Base-by-base conservation (phyloP, 2,113 vertebrate species). In the Phalacrocorax pelagicus region DNA sequence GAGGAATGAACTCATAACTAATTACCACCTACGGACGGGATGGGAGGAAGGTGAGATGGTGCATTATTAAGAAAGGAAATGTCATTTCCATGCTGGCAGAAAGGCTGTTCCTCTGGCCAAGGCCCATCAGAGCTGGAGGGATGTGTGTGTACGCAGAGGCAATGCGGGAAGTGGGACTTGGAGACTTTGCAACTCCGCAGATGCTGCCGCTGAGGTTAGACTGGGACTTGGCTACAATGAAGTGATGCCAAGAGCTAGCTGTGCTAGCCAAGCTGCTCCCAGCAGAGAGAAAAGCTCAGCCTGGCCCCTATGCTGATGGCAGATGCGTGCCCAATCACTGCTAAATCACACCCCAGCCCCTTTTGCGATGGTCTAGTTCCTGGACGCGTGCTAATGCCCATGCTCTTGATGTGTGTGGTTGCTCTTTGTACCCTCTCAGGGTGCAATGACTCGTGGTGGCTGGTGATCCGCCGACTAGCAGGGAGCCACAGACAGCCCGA, bases 321-420 rank as follows among this genome's bases (percentile, higher is more conserved):
- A 74, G 44, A 12, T 11, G 9, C 9, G 46, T 67, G 38, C 36
- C 63, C 40, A 24, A 0, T 7, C 32, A 34, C 59, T 59, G 69
- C 58, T 44, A 9, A 59, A 49, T 65, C 29, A 51, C 75, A 10
- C 36, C 69, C 8, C 71, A 72, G 20, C 29, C 44, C 22, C 47
- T 83, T 18, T 54, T 59, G 36, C 65, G 57, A 10, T 2, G 34
- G 30, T 73, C 29, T 61, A 19, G 7, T 32, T 24, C 38, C 73
- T n/a, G n/a, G 24, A 40, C 2, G 27, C 40, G 36, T 19, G 10
- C 34, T 26, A 18, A 20, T 19, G 30, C 10, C 70, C 27, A 5
- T 5, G 2, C 3, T 42, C 49, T 15, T 23, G 49, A 15, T 1
- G 5, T 12, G 0, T 1, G 18, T 4, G 30, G 21, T 0, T 57